Evolutionary conservation across 2,113 vertebrate genomes (phyloP), one percentile per base, ranked within the genome.

Genomic region (Malurus alboscapulatus): DNA sequence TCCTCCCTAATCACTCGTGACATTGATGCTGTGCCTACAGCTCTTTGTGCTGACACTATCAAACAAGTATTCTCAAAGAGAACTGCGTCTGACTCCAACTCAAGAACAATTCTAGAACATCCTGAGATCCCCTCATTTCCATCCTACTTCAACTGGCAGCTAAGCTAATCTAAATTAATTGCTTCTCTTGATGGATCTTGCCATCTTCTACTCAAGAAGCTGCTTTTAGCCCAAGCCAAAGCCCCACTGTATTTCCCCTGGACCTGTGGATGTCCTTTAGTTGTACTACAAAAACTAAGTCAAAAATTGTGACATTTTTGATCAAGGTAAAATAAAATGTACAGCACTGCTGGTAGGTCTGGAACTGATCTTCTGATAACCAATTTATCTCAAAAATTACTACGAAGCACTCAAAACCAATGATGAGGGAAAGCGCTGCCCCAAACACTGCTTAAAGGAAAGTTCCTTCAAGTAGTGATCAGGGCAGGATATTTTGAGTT

Each of bases 1-100:
- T 96, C 96, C 91, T 84, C 93, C 94, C 95, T 97, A 97, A 97
- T 97, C 96, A 94, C 95, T 95, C 81, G 85, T 88, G 91, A 96
- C 96, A 97, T 89, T 94, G 96, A 96, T 96, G 88, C 65, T 95
- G 82, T 72, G 94, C 92, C 92, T 96, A 94, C 86, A 96, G 86
- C 85, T 95, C 87, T 96, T 95, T 93, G 83, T 93, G 74, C 61
- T 94, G 91, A 77, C 84, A 74, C 62, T 87, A 91, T 90, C 88
- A 93, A 86, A 71, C 62, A 58, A 84, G 58, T 93, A 95, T 95
- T 88, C 93, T 94, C 79, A 57, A 76, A 87, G 88, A 87, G 62
- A 82, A 82, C 94, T 95, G 80, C 22, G 36, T 93, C 84, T 90
- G 88, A 85, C 92, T 94, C 53, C 78, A 84, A 84, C 81, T 92